These are phyloP conservation scores for Lepidurus couesii DNA, from an alignment of 1,140 invertebrate species.

Conservation along the genomic window DNA sequence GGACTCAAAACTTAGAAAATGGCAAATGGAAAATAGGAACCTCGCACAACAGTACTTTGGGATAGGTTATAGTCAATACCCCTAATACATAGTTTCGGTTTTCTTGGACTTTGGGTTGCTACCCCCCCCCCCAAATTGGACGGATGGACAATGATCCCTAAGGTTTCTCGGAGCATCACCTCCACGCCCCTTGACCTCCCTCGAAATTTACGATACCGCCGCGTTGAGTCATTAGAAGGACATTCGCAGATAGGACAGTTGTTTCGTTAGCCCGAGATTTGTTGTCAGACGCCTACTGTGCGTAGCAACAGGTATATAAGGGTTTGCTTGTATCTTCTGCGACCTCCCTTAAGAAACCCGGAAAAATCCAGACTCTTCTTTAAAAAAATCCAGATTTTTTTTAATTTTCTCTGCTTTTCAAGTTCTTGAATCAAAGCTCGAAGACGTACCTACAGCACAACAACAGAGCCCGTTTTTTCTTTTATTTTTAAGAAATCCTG, in stretches of 20 bases:
- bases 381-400: no score
- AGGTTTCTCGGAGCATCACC: neutral
- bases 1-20: neutral
- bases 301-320: neutral
- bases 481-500: no score
- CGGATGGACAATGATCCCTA: neutral
- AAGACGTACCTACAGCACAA: no score
- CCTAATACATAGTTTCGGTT: neutral
- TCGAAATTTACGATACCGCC: neutral
- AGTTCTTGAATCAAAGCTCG: no score
- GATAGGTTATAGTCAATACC: no score
- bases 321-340: neutral
- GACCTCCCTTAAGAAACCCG: neutral
- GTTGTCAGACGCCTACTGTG: constrained; percentile 20
- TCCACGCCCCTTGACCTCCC: neutral
- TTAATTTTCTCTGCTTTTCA: no score
- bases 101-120: neutral
- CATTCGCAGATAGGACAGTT: neutral
- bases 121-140: neutral
- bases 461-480: no score
- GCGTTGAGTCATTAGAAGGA: neutral
- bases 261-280: constrained; percentile 15
- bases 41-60: no score
- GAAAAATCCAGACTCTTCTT: neutral
- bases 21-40: no score